phyloP scores from a whole-genome alignment of 2,888 invertebrate species.

The Synergus japonicus region DNA sequence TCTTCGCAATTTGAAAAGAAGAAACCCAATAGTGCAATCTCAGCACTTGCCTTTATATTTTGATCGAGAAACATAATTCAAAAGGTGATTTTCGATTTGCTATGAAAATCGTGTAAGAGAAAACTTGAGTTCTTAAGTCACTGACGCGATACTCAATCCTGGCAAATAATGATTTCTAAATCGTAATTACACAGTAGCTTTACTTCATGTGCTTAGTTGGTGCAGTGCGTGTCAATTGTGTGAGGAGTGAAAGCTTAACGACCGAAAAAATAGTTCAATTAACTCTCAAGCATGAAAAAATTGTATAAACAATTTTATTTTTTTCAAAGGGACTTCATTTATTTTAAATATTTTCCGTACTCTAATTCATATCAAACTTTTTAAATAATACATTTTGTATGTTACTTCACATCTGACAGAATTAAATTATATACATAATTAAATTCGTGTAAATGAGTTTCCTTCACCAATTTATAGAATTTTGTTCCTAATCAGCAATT shows the following conservation, averaged over 20 bases:
- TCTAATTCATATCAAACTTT: background rate
- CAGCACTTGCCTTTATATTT: background rate
- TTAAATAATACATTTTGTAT: too few species aligned
- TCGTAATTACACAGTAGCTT: slow-evolving; percentile 1
- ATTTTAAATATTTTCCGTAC: background rate
- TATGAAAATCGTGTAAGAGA: background rate
- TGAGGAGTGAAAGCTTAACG: background rate
- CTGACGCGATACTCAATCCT: background rate
- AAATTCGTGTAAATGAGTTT: background rate
- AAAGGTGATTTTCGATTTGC: background rate
- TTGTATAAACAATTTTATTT: background rate
- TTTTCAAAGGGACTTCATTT: background rate
- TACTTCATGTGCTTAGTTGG: background rate
- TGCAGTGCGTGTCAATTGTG: slow-evolving; percentile 12
- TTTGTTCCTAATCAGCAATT: background rate
- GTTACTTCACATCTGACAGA: background rate
- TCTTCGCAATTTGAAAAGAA: background rate
- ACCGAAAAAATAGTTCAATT: background rate
- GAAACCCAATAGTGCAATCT: background rate
- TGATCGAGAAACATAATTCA: background rate
- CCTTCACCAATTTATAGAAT: too few species aligned
- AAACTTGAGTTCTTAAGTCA: background rate
- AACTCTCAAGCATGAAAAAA: background rate
- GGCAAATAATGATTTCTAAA: slow-evolving; percentile 13
- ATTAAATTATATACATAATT: background rate